These are phyloP conservation scores for Diplodus puntazzo DNA, from an alignment of 2,797 vertebrate genomes.

Conservation along the genomic window DNA sequence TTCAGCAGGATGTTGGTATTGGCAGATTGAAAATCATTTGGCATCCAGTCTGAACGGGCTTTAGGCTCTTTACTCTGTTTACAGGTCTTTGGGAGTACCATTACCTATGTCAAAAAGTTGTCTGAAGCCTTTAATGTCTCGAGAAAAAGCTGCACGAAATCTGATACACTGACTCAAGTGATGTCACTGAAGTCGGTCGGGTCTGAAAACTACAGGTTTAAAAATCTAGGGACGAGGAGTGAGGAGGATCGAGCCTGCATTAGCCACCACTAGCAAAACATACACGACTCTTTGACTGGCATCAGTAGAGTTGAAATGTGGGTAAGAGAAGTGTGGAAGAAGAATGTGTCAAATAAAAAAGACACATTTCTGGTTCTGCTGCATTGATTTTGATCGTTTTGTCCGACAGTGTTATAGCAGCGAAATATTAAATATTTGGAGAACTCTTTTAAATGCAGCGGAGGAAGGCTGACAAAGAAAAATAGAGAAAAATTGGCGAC, in stretches of 20 bases:
- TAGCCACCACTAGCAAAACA: not conserved
- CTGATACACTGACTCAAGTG: not conserved
- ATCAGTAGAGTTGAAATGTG: not conserved
- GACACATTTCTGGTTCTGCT: not conserved
- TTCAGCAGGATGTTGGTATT: too few relatives aligned
- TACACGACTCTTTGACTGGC: not conserved
- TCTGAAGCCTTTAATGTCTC: not conserved
- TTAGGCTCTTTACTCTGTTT: too few relatives aligned
- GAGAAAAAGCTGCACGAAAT: not conserved
- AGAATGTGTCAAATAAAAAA: not conserved
- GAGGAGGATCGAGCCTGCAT: too few relatives aligned
- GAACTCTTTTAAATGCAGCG: not conserved
- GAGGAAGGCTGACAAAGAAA: not conserved
- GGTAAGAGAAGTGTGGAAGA: not conserved
- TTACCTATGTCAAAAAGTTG: not conserved
- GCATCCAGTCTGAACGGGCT: too few relatives aligned
- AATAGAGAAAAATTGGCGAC: not conserved
- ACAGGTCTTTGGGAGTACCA: too few relatives aligned
- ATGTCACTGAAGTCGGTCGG: not conserved
- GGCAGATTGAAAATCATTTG: too few relatives aligned
- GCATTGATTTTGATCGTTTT: not conserved
- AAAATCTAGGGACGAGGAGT: too few relatives aligned
- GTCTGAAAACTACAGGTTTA: not conserved
- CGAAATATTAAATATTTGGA: not conserved
- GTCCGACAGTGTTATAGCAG: not conserved